phyloP scores from a whole-genome alignment of 2,797 vertebrate species.

The Otolemur crassicaudatus region DNA sequence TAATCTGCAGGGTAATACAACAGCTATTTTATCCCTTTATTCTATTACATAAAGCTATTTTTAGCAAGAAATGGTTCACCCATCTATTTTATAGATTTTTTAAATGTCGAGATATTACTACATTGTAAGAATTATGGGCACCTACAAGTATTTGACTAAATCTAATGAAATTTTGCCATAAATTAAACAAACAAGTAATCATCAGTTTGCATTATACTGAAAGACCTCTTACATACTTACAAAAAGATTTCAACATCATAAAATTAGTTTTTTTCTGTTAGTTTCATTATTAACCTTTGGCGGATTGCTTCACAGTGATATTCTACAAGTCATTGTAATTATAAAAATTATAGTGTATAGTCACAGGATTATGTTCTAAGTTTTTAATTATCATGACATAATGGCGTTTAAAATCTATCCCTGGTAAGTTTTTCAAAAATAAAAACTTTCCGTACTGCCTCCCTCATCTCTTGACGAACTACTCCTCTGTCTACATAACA shows the following conservation, averaged over 20 bases:
- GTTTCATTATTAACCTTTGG: background rate
- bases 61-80: background rate
- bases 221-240: background rate
- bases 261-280: background rate
- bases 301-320: background rate
- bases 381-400: background rate
- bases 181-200: background rate
- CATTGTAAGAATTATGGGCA: background rate
- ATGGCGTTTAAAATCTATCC: background rate
- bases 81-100: background rate
- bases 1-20: constrained; percentile 55
- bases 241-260: background rate
- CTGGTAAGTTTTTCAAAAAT: background rate
- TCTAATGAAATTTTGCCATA: background rate
- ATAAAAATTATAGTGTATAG: background rate
- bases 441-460: background rate
- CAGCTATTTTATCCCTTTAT: constrained; percentile 53
- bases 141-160: background rate
- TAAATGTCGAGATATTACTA: background rate
- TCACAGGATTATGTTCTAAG: background rate
- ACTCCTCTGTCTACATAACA: background rate
- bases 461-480: background rate
- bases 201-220: background rate
- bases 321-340: background rate
- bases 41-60: constrained; percentile 65